Evolutionary conservation across 1,140 invertebrate species (phyloP), one percentile per base, ranked within the genome.

Genomic region (Meloidogyne hapla): DNA sequence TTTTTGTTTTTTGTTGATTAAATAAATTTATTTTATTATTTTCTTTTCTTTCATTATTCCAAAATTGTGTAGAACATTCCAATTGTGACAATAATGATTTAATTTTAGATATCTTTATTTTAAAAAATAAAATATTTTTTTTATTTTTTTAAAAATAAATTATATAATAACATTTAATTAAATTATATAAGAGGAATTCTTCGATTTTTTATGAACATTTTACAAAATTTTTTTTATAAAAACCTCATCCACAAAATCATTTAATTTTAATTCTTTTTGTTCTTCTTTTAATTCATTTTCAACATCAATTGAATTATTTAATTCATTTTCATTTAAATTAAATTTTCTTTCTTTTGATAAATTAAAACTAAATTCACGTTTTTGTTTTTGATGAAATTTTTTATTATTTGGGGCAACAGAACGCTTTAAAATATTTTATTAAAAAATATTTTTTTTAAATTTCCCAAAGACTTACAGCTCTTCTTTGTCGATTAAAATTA

Each of bases 361-460:
- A n/a, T n/a, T n/a, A 45, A 1, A 45, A 48, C 15, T 48, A 56
- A 13, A 4, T 56, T 56, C 48, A n/a, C 48, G 18, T 56, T 56
- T 56, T 56, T 56, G 48, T 56, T 56, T 56, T 56, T 56, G 48
- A n/a, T 56, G 18, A 8, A 56, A 56, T 56, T 56, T 56, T 56
- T n/a, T 56, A 56, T 56, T 56, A n/a, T 56, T 56, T 56, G 48
- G 48, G 4, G n/a, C 8, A 56, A n/a, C 48, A 6, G 48, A 56
- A 56, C 18, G 48, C 48, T 56, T 48, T n/a, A 56, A 56, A 56
- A 56, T n/a, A 56, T 45, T 45, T 42, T 45, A n/a, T 56, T 56
- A n/a, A n/a, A 56, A n/a, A 13, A 12, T 33, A 33, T 6, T 13
- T 12, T 56, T 56, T 56, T 56, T 8, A 15, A 45, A 15, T 45